Percentiles rank a stretch among this genome's conserved stretches.
phyloP scores from a whole-genome alignment of 2,797 vertebrate species.

The Scolopax rusticola region DNA sequence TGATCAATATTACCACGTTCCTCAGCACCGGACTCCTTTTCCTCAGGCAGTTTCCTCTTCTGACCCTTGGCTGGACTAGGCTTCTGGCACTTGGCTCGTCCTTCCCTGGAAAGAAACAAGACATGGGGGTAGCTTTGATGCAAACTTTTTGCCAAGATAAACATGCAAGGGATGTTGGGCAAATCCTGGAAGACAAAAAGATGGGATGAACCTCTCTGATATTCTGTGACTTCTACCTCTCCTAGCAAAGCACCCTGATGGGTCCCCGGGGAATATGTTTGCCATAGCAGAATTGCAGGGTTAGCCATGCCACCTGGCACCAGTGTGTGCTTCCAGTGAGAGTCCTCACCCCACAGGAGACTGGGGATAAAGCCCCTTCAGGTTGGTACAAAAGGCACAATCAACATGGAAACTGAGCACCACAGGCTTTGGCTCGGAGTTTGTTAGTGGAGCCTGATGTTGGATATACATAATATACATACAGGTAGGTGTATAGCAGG shows the following conservation, averaged over 20 bases:
- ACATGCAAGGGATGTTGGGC: background rate
- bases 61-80: conserved; percentile 49
- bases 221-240: background rate
- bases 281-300: background rate
- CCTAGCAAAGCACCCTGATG: background rate
- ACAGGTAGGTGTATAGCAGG: background rate
- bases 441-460: background rate
- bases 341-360: background rate
- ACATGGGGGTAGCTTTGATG: background rate
- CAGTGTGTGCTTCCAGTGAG: rapidly evolving
- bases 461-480: background rate
- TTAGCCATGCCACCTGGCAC: background rate
- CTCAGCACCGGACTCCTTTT: conserved; percentile 22
- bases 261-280: rapidly evolving
- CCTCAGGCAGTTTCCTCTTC: conserved; percentile 56
- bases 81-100: conserved; percentile 62
- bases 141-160: background rate
- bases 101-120: conserved; percentile 56
- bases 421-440: background rate
- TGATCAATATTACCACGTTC: conserved; percentile 60
- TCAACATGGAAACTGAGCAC: background rate
- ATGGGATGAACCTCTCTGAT: background rate
- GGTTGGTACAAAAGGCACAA: background rate
- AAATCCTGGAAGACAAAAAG: background rate
- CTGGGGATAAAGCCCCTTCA: no score